Evolutionary conservation across 2,797 vertebrate genomes (phyloP).

Genomic region (Protosalanx chinensis): DNA sequence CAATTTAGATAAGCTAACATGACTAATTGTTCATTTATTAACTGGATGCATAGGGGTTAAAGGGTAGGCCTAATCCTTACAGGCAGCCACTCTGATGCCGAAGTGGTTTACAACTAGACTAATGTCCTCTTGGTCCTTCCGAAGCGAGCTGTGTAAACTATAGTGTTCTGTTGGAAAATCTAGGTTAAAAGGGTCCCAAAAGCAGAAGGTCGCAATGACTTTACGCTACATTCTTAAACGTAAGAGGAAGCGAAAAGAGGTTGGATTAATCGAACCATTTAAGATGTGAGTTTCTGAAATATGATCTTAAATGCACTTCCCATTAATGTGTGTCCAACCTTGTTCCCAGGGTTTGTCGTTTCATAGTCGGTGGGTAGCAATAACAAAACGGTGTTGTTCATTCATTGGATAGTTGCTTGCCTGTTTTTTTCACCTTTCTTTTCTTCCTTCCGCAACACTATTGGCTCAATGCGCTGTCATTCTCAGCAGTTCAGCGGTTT

Average conservation of each 20-base stretch:
- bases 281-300: not conserved
- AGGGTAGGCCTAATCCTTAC: constrained; percentile 6
- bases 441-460: constrained; percentile 18
- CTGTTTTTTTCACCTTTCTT: not conserved
- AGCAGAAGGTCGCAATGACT: no score
- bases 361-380: not conserved
- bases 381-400: not conserved
- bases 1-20: constrained; percentile 43
- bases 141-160: no score
- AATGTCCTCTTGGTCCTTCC: not conserved
- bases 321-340: not conserved
- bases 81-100: not conserved
- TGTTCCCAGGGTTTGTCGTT: not conserved
- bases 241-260: not conserved
- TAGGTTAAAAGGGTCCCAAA: no score
- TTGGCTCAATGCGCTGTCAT: constrained; percentile 48
- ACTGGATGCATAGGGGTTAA: constrained; percentile 17
- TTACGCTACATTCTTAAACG: not conserved
- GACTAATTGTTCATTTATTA: constrained; percentile 26
- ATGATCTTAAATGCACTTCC: not conserved
- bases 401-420: constrained; percentile 25
- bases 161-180: no score
- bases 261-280: not conserved
- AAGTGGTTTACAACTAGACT: not conserved
- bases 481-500: constrained; percentile 6